These are phyloP conservation scores for Hermetia illucens DNA, from an alignment of 1,140 invertebrate species.

Conservation along the genomic window DNA sequence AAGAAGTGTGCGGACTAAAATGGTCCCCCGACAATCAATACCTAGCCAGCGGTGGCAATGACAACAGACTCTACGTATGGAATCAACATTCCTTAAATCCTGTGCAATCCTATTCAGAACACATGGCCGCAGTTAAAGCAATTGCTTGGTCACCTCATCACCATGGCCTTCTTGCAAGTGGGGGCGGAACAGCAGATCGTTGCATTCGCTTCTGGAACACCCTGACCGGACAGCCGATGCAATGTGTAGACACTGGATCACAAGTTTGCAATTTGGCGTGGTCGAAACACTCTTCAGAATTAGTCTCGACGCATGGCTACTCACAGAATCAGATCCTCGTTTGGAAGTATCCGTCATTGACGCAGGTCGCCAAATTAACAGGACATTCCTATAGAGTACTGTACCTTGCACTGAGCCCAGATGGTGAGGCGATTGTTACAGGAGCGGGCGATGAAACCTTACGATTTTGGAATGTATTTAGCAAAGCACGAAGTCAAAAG, in stretches of 20 bases:
- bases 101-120: conserved; percentile 93
- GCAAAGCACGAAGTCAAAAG: conserved; percentile 88
- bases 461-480: conserved; percentile 98
- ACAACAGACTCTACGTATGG: conserved; percentile 98
- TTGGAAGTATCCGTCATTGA: conserved; percentile 97
- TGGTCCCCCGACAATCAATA: conserved; percentile 99
- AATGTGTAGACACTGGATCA: conserved; percentile 96
- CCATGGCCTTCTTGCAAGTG: conserved; percentile 92
- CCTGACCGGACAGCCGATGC: conserved; percentile 96
- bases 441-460: conserved; percentile 98
- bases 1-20: conserved; percentile 97
- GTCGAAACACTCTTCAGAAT: conserved; percentile 96
- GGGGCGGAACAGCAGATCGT: conserved; percentile 96
- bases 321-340: conserved; percentile 99
- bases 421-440: conserved; percentile 98
- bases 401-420: conserved; percentile 95
- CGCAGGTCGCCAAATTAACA: conserved; percentile 89
- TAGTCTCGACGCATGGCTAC: conserved; percentile 98
- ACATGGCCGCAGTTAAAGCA: conserved; percentile 96
- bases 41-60: conserved; percentile 96
- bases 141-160: conserved; percentile 99
- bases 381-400: conserved; percentile 96
- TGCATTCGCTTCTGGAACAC: conserved; percentile 99
- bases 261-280: conserved; percentile 98
- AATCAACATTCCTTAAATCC: conserved; percentile 77